Evolutionary conservation across 2,888 invertebrate species (phyloP).

Genomic region (Brachycybe producta): DNA sequence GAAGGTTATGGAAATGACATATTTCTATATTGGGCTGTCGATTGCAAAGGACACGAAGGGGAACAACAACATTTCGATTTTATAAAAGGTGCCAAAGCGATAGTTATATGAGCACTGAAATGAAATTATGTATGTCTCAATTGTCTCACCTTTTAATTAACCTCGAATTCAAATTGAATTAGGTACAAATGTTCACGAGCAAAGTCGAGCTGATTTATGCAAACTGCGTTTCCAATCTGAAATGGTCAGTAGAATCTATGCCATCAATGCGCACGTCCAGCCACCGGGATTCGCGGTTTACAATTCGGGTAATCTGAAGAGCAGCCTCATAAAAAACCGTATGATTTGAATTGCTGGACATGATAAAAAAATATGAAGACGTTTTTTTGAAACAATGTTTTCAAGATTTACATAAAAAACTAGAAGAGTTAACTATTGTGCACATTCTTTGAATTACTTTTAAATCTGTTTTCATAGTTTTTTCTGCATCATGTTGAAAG

Average conservation of each 20-base stretch:
- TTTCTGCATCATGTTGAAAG: too few species aligned
- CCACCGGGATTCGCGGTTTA: slow-evolving; percentile 61
- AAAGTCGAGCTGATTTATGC: slow-evolving; percentile 47
- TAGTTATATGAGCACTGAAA: too few species aligned
- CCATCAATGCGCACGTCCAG: slow-evolving; percentile 49
- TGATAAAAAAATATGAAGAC: too few species aligned
- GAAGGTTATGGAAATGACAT: slow-evolving; percentile 56
- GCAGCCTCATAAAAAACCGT: too few species aligned
- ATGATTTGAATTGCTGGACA: too few species aligned
- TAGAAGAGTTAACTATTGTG: too few species aligned
- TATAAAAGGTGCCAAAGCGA: slow-evolving; percentile 30
- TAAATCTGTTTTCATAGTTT: too few species aligned
- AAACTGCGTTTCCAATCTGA: slow-evolving; percentile 54
- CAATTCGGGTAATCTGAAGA: slow-evolving; percentile 49
- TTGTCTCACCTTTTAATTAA: not conserved
- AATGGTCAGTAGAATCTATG: slow-evolving; percentile 51
- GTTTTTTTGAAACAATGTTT: too few species aligned
- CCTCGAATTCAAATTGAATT: slow-evolving; percentile 8
- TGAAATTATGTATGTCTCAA: not conserved
- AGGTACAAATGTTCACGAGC: slow-evolving; percentile 38
- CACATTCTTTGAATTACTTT: too few species aligned
- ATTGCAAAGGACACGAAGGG: slow-evolving; percentile 42
- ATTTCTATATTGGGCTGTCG: slow-evolving; percentile 62
- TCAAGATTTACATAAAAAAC: too few species aligned
- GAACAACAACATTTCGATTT: slow-evolving; percentile 34